Conservation (phyloP, 2,888 invertebrate genomes). For the Protodeltote pygarga region DNA sequence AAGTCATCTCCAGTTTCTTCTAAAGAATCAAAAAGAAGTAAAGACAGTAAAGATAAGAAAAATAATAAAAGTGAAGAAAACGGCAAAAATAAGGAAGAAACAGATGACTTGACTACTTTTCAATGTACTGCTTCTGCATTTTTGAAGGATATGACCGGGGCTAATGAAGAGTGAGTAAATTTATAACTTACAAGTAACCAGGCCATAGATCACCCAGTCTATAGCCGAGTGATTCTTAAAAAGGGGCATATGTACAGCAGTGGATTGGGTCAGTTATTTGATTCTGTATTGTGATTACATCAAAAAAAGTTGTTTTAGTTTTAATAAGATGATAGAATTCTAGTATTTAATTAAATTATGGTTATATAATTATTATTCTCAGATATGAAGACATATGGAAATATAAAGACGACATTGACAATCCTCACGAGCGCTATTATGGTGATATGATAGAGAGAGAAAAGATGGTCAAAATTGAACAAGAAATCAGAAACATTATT, state of each 20-base stretch:
- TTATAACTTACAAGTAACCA: no score
- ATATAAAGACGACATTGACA: slow-evolving; percentile 91
- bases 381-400: slow-evolving; percentile 94
- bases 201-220: no score
- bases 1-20: slow-evolving; percentile 92
- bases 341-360: background rate
- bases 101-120: slow-evolving; percentile 88
- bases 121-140: slow-evolving; percentile 91
- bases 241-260: no score
- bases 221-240: no score
- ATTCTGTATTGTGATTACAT: no score
- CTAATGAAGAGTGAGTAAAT: slow-evolving; percentile 90
- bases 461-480: slow-evolving; percentile 93
- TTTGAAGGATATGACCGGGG: slow-evolving; percentile 90
- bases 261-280: no score
- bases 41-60: slow-evolving; percentile 90
- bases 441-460: slow-evolving; percentile 94
- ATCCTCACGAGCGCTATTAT: slow-evolving; percentile 92
- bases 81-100: slow-evolving; percentile 88
- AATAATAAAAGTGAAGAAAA: slow-evolving; percentile 79
- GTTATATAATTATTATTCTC: slow-evolving; percentile 1
- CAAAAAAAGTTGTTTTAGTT: no score
- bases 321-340: no score
- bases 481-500: slow-evolving; percentile 93
- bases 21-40: slow-evolving; percentile 93